Evolutionary conservation across 2,888 invertebrate genomes (phyloP).

Genomic region (Carcina quercana): DNA sequence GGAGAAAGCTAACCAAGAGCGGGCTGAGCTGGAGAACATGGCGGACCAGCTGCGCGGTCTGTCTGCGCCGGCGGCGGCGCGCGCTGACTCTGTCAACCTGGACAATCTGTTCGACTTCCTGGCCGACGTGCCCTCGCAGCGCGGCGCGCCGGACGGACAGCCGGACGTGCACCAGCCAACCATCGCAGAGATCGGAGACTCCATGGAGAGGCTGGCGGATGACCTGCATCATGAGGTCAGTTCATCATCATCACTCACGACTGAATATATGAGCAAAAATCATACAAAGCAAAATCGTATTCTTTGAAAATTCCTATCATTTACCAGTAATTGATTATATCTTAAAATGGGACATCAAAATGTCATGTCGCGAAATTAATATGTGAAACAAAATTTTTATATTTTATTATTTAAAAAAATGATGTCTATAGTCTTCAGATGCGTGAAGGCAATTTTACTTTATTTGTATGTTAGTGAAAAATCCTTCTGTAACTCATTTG

Average conservation of each 20-base stretch:
- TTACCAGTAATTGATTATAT: too few relatives aligned
- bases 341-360: too few relatives aligned
- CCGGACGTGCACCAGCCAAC: constrained; percentile 75
- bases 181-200: constrained; percentile 88
- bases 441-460: too few relatives aligned
- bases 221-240: constrained; percentile 85
- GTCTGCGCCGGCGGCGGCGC: constrained; percentile 40
- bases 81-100: constrained; percentile 87
- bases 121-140: constrained; percentile 79
- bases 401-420: too few relatives aligned
- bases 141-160: constrained; percentile 66
- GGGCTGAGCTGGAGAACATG: constrained; percentile 70
- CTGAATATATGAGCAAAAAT: neutral
- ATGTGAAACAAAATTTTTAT: too few relatives aligned
- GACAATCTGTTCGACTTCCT: constrained; percentile 94
- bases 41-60: constrained; percentile 59
- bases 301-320: too few relatives aligned
- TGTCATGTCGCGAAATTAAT: too few relatives aligned
- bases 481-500: too few relatives aligned
- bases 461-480: too few relatives aligned
- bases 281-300: too few relatives aligned
- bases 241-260: neutral
- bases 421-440: too few relatives aligned
- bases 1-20: constrained; percentile 78
- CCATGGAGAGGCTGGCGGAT: constrained; percentile 88